Conservation (phyloP, 2,113 vertebrate genomes). For the Hemibagrus wyckioides region DNA sequence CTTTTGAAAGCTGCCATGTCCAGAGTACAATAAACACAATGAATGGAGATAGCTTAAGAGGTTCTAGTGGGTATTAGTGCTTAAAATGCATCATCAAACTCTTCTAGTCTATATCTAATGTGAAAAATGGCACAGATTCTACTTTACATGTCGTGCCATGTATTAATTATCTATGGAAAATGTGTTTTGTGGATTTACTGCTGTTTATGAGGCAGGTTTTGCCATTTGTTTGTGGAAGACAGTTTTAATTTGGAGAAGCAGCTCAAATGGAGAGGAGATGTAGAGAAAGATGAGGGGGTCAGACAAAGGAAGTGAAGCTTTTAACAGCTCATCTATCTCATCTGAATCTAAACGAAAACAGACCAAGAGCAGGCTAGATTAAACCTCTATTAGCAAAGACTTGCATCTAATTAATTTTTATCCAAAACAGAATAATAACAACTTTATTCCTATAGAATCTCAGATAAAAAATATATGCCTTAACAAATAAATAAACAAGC, state of each 20-base stretch:
- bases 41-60: background rate
- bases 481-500: background rate
- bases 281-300: background rate
- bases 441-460: background rate
- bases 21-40: constrained; percentile 23
- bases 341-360: constrained; percentile 14
- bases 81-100: constrained; percentile 26
- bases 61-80: constrained; percentile 11
- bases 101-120: background rate
- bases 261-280: constrained; percentile 10
- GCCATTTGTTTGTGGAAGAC: constrained; percentile 29
- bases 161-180: background rate
- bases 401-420: constrained; percentile 36
- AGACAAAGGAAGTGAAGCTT: constrained; percentile 26
- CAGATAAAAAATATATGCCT: constrained; percentile 18
- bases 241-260: constrained; percentile 24
- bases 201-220: constrained; percentile 16
- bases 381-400: constrained; percentile 34
- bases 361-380: constrained; percentile 1
- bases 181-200: constrained; percentile 20
- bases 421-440: constrained; percentile 10
- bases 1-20: background rate
- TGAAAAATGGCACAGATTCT: constrained; percentile 14
- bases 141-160: background rate
- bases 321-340: constrained; percentile 28